phyloP scores from a whole-genome alignment of 2,113 vertebrate genomes.

The Crotalus helleri region DNA sequence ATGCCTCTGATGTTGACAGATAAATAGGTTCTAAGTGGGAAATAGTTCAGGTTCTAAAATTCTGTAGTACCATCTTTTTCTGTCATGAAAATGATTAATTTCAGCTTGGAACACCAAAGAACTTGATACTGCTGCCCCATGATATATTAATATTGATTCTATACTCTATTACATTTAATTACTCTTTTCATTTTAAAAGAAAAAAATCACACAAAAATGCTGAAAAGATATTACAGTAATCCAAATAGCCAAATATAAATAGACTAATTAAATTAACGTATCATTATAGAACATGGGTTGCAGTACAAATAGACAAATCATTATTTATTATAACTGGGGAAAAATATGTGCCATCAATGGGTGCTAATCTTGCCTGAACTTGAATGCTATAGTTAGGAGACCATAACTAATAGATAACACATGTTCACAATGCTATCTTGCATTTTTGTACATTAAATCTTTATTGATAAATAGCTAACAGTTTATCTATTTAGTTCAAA shows the following conservation, averaged over 20 bases:
- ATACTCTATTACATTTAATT: neutral
- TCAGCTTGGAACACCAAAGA: neutral
- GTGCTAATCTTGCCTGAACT: neutral
- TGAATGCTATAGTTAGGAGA: neutral
- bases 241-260: neutral
- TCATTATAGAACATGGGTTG: neutral
- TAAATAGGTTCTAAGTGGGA: neutral
- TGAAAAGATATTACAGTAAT: neutral
- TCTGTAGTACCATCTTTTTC: neutral
- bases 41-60: neutral
- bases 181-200: neutral
- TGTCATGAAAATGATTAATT: neutral
- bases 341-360: neutral
- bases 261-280: neutral
- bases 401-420: neutral
- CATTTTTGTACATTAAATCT: neutral
- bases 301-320: neutral
- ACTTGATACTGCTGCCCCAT: neutral
- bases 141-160: neutral
- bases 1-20: neutral
- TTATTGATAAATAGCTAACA: neutral
- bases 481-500: neutral
- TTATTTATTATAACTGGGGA: neutral
- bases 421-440: neutral
- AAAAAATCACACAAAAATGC: neutral